A percentile compares a stretch with the other conserved stretches of the same genome.
These are phyloP conservation scores for Lycodopsis pacificus DNA, from an alignment of 2,797 vertebrate species.

Conservation along the genomic window DNA sequence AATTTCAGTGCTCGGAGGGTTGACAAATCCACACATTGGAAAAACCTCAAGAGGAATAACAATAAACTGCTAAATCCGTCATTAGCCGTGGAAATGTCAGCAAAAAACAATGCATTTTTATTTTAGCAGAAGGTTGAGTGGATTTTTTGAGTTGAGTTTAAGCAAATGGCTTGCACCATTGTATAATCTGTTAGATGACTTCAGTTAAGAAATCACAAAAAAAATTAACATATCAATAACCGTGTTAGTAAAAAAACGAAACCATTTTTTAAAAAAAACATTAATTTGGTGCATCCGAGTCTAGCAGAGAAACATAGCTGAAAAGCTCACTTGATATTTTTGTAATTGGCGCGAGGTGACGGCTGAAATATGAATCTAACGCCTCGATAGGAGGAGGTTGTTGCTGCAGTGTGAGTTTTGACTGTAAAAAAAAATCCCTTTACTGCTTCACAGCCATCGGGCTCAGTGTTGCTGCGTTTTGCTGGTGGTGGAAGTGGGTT, in stretches of 20 bases:
- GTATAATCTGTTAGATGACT: slow-evolving; percentile 3
- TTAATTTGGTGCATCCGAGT: not conserved
- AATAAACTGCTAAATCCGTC: slow-evolving; percentile 1
- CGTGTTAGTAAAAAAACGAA: not conserved
- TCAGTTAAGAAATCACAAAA: not conserved
- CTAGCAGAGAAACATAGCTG: slow-evolving; percentile 4
- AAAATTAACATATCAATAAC: not conserved
- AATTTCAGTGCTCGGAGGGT: slow-evolving; percentile 27
- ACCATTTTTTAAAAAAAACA: not conserved
- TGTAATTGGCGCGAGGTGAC: not conserved
- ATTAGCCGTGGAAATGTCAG: slow-evolving; percentile 16
- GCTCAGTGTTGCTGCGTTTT: slow-evolving; percentile 24
- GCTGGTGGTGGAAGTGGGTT: slow-evolving; percentile 3
- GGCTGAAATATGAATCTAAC: slow-evolving; percentile 23
- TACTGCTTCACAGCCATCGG: slow-evolving; percentile 6
- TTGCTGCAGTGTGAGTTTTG: slow-evolving; percentile 17
- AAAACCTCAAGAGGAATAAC: slow-evolving; percentile 19
- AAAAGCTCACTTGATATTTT: not conserved
- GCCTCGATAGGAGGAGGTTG: slow-evolving; percentile 19
- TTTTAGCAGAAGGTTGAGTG: not conserved
- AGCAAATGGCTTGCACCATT: not conserved
- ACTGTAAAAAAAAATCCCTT: slow-evolving; percentile 2
- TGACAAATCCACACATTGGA: slow-evolving; percentile 22
- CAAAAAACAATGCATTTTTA: not conserved
- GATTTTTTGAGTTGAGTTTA: slow-evolving; percentile 7